Conservation (phyloP, 1,140 invertebrate genomes). For the Drosophila nigromelanica region DNA sequence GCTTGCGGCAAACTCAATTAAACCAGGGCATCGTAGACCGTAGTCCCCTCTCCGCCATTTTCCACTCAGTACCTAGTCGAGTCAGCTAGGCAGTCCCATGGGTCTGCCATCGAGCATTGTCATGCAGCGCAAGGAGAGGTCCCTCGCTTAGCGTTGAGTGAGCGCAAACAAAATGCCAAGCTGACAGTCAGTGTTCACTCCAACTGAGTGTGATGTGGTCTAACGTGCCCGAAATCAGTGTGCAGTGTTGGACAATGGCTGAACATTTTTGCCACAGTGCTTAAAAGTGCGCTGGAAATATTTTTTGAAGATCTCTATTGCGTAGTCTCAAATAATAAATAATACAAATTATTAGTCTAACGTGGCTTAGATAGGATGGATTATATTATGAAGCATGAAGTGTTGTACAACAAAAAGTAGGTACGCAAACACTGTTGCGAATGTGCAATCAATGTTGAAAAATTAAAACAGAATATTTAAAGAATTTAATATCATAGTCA, state of each 20-base stretch:
- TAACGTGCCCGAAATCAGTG: slow-evolving; percentile 12
- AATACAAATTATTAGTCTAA: too few relatives aligned
- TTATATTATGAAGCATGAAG: too few relatives aligned
- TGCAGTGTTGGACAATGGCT: slow-evolving; percentile 1
- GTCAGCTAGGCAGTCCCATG: slow-evolving; percentile 6
- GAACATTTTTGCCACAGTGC: not conserved
- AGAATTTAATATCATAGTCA: too few relatives aligned
- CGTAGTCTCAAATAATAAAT: not conserved
- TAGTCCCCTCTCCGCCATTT: not conserved
- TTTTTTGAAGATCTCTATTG: not conserved
- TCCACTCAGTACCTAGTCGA: not conserved
- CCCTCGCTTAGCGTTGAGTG: slow-evolving; percentile 27
- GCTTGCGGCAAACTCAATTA: slow-evolving; percentile 53
- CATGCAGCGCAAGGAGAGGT: slow-evolving; percentile 6
- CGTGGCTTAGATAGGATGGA: too few relatives aligned
- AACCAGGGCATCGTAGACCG: slow-evolving; percentile 31
- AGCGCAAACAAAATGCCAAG: slow-evolving; percentile 37
- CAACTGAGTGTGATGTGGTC: slow-evolving; percentile 10
- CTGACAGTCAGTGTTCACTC: slow-evolving; percentile 23
- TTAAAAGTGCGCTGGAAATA: not conserved
- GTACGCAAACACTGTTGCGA: too few relatives aligned
- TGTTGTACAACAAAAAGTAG: too few relatives aligned
- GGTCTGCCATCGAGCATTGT: slow-evolving; percentile 20
- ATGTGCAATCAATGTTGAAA: too few relatives aligned
- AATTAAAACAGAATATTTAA: too few relatives aligned